These are phyloP conservation scores for Ciconia maguari DNA, from an alignment of 2,113 vertebrate genomes.

Conservation along the genomic window DNA sequence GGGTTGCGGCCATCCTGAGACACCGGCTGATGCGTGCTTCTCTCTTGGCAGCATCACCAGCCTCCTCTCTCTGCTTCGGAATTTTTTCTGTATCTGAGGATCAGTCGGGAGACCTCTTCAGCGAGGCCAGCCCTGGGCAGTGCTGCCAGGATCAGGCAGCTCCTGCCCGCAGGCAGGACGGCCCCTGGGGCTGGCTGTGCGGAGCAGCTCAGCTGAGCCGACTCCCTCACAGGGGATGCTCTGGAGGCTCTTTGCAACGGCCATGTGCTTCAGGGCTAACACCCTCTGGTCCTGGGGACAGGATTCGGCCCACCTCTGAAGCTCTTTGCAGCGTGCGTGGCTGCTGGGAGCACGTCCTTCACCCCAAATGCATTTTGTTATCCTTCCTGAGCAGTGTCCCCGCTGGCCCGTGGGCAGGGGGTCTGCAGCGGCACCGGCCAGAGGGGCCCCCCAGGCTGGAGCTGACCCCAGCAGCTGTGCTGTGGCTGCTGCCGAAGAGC, in stretches of 20 bases:
- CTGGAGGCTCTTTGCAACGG: background rate
- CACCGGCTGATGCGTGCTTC: background rate
- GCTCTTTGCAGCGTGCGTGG: accelerated
- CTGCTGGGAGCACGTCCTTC: background rate
- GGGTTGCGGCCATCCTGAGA: accelerated
- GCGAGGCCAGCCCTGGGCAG: too few relatives aligned
- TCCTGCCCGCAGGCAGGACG: background rate
- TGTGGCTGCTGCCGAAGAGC: background rate
- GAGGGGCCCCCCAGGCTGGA: background rate
- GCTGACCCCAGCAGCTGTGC: background rate
- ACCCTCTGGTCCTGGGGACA: background rate
- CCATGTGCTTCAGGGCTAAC: background rate
- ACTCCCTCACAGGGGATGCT: background rate
- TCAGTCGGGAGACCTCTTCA: background rate
- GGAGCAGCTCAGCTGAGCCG: background rate
- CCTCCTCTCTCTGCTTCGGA: background rate
- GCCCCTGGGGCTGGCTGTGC: background rate
- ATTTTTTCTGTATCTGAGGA: background rate
- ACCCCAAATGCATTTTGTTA: background rate
- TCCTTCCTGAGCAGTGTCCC: background rate
- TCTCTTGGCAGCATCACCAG: background rate
- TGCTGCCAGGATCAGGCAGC: background rate
- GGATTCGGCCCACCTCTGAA: background rate
- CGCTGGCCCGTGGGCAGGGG: accelerated
- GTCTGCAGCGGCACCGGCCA: background rate